A percentile compares a stretch with the other conserved stretches of the same genome.
These are phyloP conservation scores for Patiria pectinifera DNA, from an alignment of 53 echinoderm and acorn worm genomes.

Conservation along the genomic window DNA sequence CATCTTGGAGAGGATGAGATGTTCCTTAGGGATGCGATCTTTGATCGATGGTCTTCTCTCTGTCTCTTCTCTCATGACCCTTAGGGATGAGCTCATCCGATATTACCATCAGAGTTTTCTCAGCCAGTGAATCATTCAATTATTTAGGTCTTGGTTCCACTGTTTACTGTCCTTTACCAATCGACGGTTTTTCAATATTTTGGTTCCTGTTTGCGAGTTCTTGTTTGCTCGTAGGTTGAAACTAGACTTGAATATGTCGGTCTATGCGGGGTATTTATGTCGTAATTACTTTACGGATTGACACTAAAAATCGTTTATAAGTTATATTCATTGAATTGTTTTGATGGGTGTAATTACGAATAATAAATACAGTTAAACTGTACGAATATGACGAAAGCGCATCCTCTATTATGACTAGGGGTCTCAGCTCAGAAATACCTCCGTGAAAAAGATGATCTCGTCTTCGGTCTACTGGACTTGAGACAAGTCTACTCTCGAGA, in stretches of 20 bases:
- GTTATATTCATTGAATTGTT: too few species aligned
- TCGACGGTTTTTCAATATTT: neutral
- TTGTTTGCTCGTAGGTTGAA: neutral
- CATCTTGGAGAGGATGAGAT: conserved; percentile 6
- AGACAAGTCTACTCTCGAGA: conserved; percentile 5
- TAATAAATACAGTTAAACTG: too few species aligned
- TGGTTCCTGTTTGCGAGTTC: neutral
- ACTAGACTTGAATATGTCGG: neutral
- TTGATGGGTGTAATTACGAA: too few species aligned
- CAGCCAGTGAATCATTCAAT: conserved; percentile 12
- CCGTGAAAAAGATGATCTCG: neutral
- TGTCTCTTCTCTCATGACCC: neutral
- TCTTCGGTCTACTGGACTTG: conserved; percentile 1
- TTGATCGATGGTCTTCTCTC: conserved; percentile 49
- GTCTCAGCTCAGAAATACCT: neutral
- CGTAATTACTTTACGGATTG: neutral
- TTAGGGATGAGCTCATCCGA: conserved; percentile 9
- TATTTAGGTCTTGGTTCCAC: neutral
- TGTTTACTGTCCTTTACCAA: neutral
- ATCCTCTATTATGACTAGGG: neutral
- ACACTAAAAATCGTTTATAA: neutral
- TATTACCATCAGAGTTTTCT: conserved; percentile 30
- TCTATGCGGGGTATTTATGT: neutral
- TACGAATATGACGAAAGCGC: neutral
- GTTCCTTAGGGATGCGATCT: conserved; percentile 19